Evolutionary conservation across 2,797 vertebrate species (phyloP).

Genomic region (Todus mexicanus): DNA sequence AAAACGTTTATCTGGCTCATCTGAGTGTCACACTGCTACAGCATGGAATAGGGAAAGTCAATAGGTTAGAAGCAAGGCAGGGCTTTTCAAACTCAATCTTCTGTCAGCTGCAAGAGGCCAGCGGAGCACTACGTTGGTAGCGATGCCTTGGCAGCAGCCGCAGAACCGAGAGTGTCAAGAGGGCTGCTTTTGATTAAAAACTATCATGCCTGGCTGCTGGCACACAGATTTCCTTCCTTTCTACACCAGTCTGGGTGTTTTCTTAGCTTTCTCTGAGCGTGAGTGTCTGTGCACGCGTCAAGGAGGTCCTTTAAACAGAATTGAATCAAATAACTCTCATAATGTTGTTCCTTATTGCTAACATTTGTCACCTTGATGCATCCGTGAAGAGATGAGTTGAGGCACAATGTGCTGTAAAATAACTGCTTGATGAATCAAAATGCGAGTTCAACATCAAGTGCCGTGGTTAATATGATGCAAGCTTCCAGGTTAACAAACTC

Average conservation of each 20-base stretch:
- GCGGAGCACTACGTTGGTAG: background rate
- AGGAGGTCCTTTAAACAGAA: background rate
- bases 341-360: slow-evolving; percentile 7
- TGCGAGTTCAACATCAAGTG: background rate
- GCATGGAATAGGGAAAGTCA: background rate
- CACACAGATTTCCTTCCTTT: background rate
- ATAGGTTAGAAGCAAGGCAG: slow-evolving; percentile 9
- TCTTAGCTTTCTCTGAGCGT: background rate
- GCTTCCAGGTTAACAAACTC: slow-evolving; percentile 35
- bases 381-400: background rate
- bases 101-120: background rate
- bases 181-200: slow-evolving; percentile 47
- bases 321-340: slow-evolving; percentile 34
- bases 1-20: background rate
- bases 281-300: background rate
- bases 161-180: background rate
- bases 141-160: background rate
- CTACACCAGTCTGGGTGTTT: background rate
- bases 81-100: background rate
- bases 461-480: background rate
- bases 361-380: slow-evolving; percentile 39
- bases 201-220: slow-evolving; percentile 36
- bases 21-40: background rate
- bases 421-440: slow-evolving; percentile 32
- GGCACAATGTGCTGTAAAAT: slow-evolving; percentile 14